Evolutionary conservation across 2,888 invertebrate genomes (phyloP), one percentile per base, ranked within the genome.

Genomic region (Keiferia lycopersicella): DNA sequence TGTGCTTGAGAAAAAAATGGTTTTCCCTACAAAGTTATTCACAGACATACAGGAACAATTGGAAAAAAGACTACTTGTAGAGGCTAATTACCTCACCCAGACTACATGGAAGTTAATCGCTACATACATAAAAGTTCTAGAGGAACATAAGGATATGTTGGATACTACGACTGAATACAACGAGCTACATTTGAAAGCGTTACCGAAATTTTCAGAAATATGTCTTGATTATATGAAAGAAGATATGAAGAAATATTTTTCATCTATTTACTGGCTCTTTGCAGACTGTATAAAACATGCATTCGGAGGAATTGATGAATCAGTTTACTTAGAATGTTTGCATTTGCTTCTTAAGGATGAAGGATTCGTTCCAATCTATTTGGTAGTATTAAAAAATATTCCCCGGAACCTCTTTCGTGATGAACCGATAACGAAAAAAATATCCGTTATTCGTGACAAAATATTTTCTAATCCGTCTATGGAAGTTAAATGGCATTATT

Each of bases 231-330:
- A 71, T 67, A 77, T 88, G 62, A 82, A 74, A 69, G 68, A 79
- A 59, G 88, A 88, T 64, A 76, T 83, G 0, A 66, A 71, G 6
- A 63, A 67, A 34, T 74, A 78, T 66, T 86, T 83, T 68, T 66
- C 85, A 1, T 78, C 79, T 16, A 83, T 87, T 69, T 84, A 84
- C 63, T 67, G 74, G 39, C 67, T 83, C 12, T 88, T 80, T 67
- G 67, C 74, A 3, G 77, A 76, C 57, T 76, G 73, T 60, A 68
- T 87, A 14, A 38, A 34, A 3, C 20, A 18, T 1, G 51, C 76
- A 48, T 60, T 75, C 18, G 2, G 64, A 11, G 26, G 50, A 3
- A 14, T 50, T 34, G 30, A 61, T 34, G 26, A 26, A 30, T 10
- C 12, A 56, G 8, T 66, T 72, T 50, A 63, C 73, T 30, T 51